Conservation (phyloP, 2,113 vertebrate species). For the Tychaedon coryphoeus region DNA sequence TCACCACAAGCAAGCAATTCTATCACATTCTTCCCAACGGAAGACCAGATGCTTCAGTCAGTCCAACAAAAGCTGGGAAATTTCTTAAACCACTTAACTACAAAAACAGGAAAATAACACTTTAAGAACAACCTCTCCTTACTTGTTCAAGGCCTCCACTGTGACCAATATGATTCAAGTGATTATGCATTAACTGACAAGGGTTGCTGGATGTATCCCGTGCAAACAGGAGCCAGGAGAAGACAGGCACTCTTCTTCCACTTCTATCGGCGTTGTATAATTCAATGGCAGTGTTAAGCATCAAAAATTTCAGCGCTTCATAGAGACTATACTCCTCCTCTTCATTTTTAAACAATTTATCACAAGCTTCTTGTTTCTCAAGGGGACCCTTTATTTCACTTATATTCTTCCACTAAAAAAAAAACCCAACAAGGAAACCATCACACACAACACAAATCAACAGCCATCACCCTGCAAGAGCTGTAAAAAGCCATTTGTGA, state of each 20-base stretch:
- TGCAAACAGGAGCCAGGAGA: conserved; percentile 94
- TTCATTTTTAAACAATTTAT: conserved; percentile 83
- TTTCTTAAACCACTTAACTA: neutral
- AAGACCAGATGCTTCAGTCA: neutral
- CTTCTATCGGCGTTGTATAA: conserved; percentile 81
- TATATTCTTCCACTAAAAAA: conserved; percentile 71
- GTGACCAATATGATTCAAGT: conserved; percentile 90
- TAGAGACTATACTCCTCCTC: conserved; percentile 90
- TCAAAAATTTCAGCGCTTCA: conserved; percentile 93
- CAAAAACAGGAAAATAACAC: neutral
- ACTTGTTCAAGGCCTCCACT: conserved; percentile 94
- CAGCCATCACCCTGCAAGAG: neutral
- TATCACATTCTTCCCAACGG: neutral
- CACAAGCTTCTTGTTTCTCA: conserved; percentile 82
- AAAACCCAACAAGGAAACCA: neutral
- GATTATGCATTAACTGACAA: conserved; percentile 87
- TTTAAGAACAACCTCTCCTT: neutral
- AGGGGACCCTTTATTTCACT: conserved; percentile 58
- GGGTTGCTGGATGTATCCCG: conserved; percentile 90
- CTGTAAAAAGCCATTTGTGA: neutral
- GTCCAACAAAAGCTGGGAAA: neutral
- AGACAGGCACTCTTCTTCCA: conserved; percentile 87
- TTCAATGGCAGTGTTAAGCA: conserved; percentile 86
- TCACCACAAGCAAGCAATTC: neutral
- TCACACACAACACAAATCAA: neutral